These are phyloP conservation scores for Buathra laborator DNA, from an alignment of 2,888 invertebrate genomes.

Conservation along the genomic window DNA sequence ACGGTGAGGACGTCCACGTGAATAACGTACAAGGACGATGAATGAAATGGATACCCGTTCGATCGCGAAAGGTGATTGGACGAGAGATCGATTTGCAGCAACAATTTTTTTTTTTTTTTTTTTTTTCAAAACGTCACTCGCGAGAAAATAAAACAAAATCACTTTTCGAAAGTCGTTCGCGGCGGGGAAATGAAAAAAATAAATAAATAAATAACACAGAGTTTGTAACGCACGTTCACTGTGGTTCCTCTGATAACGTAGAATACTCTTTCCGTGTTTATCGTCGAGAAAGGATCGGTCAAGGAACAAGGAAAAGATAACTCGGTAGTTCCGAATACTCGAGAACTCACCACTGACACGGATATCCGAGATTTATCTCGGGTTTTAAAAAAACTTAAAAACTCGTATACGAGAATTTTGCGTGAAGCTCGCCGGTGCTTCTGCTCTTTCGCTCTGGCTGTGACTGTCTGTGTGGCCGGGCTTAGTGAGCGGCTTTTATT, in stretches of 20 bases:
- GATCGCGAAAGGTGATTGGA: no score
- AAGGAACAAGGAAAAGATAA: constrained; percentile 13
- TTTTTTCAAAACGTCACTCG: no score
- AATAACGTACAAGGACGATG: constrained; percentile 55
- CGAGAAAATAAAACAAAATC: background rate
- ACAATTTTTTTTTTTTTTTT: no score
- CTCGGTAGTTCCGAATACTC: constrained; percentile 20
- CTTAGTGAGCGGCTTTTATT: constrained; percentile 85
- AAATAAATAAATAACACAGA: background rate
- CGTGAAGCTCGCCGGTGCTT: constrained; percentile 80
- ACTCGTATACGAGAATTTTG: constrained; percentile 74
- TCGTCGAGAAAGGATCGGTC: background rate
- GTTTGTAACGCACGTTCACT: constrained; percentile 5
- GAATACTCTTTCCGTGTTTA: background rate
- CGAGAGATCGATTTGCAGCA: no score
- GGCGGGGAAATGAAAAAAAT: background rate
- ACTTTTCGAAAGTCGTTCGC: background rate
- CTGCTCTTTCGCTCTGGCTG: constrained; percentile 83
- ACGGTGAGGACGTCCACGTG: no score
- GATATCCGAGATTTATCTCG: constrained; percentile 66
- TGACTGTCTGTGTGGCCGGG: constrained; percentile 84
- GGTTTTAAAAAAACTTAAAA: constrained; percentile 71
- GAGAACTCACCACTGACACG: constrained; percentile 79
- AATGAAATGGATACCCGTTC: background rate
- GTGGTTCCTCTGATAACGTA: background rate